These are phyloP conservation scores for Barnardius zonarius DNA, from an alignment of 2,113 vertebrate species.

Conservation along the genomic window DNA sequence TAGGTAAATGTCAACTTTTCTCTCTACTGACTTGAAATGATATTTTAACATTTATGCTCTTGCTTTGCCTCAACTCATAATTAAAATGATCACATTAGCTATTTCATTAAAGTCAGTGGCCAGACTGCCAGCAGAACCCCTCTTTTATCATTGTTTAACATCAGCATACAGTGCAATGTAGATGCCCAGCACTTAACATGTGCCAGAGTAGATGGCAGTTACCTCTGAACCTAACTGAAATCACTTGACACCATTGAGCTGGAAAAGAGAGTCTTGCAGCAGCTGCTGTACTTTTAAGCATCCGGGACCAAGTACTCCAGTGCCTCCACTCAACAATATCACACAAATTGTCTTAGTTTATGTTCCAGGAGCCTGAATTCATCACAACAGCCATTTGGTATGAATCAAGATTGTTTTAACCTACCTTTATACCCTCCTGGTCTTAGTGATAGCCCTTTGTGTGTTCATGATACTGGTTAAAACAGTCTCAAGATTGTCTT, in stretches of 20 bases:
- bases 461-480: background rate
- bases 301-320: background rate
- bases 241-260: background rate
- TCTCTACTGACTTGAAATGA: constrained; percentile 28
- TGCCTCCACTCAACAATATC: background rate
- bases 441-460: background rate
- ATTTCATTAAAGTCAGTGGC: constrained; percentile 40
- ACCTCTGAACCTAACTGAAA: background rate
- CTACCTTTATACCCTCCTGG: background rate
- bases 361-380: background rate
- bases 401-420: background rate
- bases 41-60: constrained; percentile 56
- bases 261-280: background rate
- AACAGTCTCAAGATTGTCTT: background rate
- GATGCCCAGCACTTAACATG: background rate
- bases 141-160: constrained; percentile 23
- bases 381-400: background rate
- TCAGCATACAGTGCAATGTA: background rate
- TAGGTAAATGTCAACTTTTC: constrained; percentile 63
- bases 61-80: constrained; percentile 33
- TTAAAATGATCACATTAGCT: constrained; percentile 46
- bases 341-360: background rate
- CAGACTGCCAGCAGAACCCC: background rate
- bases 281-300: background rate
- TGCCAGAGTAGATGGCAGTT: background rate